A percentile compares a stretch with the other conserved stretches of the same genome.
Conservation (phyloP, 2,888 invertebrate genomes). For the Drosophila tripunctata region DNA sequence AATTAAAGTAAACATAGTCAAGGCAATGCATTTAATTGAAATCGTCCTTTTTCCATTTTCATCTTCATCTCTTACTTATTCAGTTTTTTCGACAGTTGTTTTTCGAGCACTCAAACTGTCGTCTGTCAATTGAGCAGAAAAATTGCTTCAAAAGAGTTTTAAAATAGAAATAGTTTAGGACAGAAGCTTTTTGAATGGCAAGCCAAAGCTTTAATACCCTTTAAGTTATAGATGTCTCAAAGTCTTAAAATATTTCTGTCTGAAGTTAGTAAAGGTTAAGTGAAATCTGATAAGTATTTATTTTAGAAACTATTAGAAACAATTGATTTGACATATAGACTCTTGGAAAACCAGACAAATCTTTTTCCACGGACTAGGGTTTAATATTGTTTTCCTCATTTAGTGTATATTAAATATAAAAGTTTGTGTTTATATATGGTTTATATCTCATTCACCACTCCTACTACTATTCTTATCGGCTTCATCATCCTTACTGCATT, state of each 20-base stretch:
- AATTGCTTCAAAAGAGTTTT: slow-evolving; percentile 8
- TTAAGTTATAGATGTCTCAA: too few relatives aligned
- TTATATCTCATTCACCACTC: too few relatives aligned
- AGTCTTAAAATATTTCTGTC: too few relatives aligned
- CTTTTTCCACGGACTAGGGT: too few relatives aligned
- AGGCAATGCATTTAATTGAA: background rate
- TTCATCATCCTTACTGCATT: slow-evolving; percentile 1
- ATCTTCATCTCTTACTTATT: background rate
- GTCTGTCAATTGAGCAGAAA: slow-evolving; percentile 53
- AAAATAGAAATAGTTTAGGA: background rate
- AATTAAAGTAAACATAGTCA: background rate
- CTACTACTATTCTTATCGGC: background rate
- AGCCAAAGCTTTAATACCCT: background rate
- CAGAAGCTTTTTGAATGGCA: background rate
- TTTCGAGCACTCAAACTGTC: slow-evolving; percentile 15
- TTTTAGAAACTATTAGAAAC: too few relatives aligned
- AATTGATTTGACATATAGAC: too few relatives aligned
- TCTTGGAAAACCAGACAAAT: too few relatives aligned
- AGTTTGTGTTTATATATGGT: too few relatives aligned
- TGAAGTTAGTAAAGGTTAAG: too few relatives aligned
- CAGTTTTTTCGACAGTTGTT: background rate
- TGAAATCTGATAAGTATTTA: too few relatives aligned
- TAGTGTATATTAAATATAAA: too few relatives aligned
- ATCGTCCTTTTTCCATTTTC: background rate
- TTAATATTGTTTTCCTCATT: too few relatives aligned